Conservation (phyloP, 2,888 invertebrate genomes). For the Tolmerus cingulatus region DNA sequence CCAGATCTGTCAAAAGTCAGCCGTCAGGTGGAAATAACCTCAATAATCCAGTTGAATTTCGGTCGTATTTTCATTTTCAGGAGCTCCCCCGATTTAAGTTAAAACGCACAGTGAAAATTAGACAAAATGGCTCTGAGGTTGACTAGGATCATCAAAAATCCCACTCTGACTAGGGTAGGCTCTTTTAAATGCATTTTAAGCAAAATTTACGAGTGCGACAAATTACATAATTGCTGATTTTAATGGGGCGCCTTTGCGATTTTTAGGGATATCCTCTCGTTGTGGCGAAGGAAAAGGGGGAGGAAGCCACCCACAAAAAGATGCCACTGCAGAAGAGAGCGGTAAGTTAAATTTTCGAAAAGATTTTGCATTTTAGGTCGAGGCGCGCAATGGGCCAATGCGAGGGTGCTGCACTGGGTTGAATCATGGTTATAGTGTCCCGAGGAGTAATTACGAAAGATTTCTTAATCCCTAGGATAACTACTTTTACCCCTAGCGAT, state of each 20-base stretch:
- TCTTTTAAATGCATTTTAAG: not conserved
- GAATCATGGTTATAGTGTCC: not conserved
- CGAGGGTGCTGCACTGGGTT: not conserved
- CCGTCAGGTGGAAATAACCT: not conserved
- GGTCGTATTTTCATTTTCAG: not conserved
- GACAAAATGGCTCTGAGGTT: slow-evolving; percentile 58
- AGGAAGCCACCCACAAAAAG: slow-evolving; percentile 66
- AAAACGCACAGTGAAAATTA: not conserved
- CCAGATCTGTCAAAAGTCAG: not conserved
- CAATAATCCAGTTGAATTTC: not conserved
- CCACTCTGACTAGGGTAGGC: not conserved
- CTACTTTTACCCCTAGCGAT: not conserved
- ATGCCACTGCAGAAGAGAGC: slow-evolving; percentile 66
- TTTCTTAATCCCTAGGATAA: not conserved
- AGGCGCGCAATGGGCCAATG: not conserved
- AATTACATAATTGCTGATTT: slow-evolving; percentile 43
- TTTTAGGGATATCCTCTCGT: slow-evolving; percentile 60
- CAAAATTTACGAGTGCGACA: not conserved
- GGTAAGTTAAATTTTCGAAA: slow-evolving; percentile 57
- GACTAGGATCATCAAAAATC: slow-evolving; percentile 56
- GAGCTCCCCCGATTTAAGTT: not conserved
- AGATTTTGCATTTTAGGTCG: not conserved
- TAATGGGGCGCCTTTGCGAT: slow-evolving; percentile 50
- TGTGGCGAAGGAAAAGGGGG: slow-evolving; percentile 61
- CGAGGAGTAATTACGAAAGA: not conserved